Percentiles rank a stretch among this genome's conserved stretches.
These are phyloP conservation scores for Calcarius lapponicus DNA, from an alignment of 2,797 vertebrate species.

Conservation along the genomic window DNA sequence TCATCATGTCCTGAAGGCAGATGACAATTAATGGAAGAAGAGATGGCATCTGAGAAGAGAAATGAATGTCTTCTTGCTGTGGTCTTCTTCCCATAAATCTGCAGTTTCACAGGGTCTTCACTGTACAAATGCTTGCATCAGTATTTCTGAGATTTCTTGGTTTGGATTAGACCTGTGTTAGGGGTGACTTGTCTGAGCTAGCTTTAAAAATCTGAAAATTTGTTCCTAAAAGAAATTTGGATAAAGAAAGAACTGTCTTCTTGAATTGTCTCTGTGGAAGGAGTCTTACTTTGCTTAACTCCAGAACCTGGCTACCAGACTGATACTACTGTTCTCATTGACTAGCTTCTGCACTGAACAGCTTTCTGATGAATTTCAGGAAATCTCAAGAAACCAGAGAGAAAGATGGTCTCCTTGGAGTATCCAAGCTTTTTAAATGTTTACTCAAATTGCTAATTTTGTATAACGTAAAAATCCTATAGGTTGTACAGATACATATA, in stretches of 20 bases:
- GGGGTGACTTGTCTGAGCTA: background rate
- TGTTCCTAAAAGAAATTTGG: background rate
- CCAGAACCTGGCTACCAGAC: background rate
- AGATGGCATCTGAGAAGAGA: background rate
- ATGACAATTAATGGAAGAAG: background rate
- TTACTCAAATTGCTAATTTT: background rate
- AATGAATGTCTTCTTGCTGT: background rate
- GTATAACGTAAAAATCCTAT: background rate
- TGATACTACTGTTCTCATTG: background rate
- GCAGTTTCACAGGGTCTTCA: background rate
- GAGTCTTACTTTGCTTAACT: background rate
- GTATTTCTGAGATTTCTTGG: background rate
- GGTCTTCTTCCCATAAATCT: background rate
- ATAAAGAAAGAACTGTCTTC: background rate
- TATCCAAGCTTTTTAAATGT: background rate
- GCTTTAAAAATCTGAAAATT: background rate
- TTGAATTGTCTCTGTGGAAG: background rate
- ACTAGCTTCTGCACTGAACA: background rate
- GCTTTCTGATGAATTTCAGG: background rate
- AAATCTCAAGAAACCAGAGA: accelerated
- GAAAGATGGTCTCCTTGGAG: background rate
- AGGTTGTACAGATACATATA: background rate
- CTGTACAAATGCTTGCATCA: background rate
- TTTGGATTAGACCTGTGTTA: background rate
- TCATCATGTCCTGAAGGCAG: background rate